These are phyloP conservation scores for Acromyrmex charruanus DNA, from an alignment of 1,140 invertebrate species.

Conservation along the genomic window DNA sequence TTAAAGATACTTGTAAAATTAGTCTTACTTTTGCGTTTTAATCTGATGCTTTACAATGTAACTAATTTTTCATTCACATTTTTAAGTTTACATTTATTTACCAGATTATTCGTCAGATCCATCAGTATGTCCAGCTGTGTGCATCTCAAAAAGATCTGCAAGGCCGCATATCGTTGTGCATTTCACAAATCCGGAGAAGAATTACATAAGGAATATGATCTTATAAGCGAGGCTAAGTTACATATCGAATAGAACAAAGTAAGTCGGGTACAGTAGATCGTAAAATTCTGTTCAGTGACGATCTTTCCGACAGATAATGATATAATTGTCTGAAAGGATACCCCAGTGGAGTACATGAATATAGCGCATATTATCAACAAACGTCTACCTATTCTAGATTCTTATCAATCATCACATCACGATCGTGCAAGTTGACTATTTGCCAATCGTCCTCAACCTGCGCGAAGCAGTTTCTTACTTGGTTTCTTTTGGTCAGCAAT, in stretches of 20 bases:
- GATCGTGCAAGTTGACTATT: not conserved
- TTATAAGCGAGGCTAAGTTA: constrained; percentile 46
- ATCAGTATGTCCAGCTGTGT: constrained; percentile 49
- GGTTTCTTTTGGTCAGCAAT: not conserved
- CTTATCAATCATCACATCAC: not conserved
- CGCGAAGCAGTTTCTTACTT: not conserved
- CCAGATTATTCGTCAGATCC: constrained; percentile 35
- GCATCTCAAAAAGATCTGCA: constrained; percentile 35
- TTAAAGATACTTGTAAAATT: not conserved
- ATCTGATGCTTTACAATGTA: constrained; percentile 15
- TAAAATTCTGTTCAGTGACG: constrained; percentile 18
- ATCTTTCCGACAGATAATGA: not conserved
- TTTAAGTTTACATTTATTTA: not conserved
- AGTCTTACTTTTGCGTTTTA: constrained; percentile 30
- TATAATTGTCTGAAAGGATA: constrained; percentile 14
- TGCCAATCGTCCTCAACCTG: constrained; percentile 21
- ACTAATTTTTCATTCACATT: not conserved
- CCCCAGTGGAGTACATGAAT: not conserved
- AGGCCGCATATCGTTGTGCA: constrained; percentile 51
- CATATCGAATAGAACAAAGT: constrained; percentile 38
- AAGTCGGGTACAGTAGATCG: not conserved
- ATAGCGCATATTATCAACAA: not conserved
- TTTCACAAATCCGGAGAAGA: constrained; percentile 42
- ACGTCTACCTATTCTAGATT: not conserved
- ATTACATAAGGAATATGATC: constrained; percentile 54